Evolutionary conservation across 1,140 invertebrate genomes (phyloP).

Genomic region (Streblospio benedicti): DNA sequence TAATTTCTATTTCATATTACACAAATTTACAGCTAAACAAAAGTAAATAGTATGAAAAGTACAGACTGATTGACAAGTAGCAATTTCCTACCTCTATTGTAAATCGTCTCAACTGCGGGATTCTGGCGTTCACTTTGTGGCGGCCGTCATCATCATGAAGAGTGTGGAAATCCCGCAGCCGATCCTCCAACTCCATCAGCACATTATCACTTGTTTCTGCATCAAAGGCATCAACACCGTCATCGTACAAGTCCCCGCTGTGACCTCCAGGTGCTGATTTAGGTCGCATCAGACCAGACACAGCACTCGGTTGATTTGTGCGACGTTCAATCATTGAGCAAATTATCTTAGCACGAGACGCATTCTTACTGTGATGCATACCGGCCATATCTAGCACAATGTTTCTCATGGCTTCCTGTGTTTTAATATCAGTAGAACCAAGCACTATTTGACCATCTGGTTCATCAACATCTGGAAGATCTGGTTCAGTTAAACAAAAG

Average conservation of each 20-base stretch:
- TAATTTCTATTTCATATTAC: too few species aligned
- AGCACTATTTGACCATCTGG: too few species aligned
- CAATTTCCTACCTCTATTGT: conserved; percentile 7
- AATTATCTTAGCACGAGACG: neutral
- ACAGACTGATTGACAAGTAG: too few species aligned
- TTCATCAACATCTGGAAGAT: too few species aligned
- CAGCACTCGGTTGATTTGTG: neutral
- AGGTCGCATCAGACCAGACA: neutral
- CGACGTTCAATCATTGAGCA: conserved; percentile 1
- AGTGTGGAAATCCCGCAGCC: neutral
- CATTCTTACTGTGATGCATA: neutral
- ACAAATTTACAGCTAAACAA: too few species aligned
- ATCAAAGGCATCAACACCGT: neutral
- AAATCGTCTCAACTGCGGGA: conserved; percentile 1
- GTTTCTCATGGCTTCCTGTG: too few species aligned
- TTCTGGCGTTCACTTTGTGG: neutral
- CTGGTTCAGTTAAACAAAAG: too few species aligned
- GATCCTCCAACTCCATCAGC: neutral
- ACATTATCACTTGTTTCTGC: neutral
- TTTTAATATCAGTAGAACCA: too few species aligned
- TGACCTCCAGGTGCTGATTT: neutral
- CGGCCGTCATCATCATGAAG: neutral
- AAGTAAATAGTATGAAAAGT: too few species aligned
- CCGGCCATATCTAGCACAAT: neutral
- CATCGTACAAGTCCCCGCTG: neutral